Evolutionary conservation across 2,888 invertebrate species (phyloP), one percentile per base, ranked within the genome.

Genomic region (Endotricha flammealis): DNA sequence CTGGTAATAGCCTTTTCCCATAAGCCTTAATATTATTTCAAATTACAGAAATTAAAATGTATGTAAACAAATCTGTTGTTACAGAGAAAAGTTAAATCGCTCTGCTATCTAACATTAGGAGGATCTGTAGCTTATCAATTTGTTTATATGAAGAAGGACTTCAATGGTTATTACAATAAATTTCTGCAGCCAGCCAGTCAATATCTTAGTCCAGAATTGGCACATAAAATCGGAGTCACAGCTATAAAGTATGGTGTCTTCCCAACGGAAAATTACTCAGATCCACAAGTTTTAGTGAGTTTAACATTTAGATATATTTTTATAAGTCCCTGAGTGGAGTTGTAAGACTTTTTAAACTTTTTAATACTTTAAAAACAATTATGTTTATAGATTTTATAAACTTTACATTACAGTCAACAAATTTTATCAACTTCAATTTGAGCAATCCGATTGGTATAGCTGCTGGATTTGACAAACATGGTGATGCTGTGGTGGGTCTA

Each of bases 401-500:
- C 17, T 42, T 46, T 53, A 25, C 13, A 39, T 33, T 67, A 25
- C 72, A 95, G 94, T 88, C 89, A 65, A 92, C 92, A 0, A 88
- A 82, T 35, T 83, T 97, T 29, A 92, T 95, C 69, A 90, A 91
- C 12, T 86, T 90, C 43, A 72, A 91, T 8, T 90, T 99, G 42
- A 85, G 88, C 36, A 98, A 97, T 83, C 99, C 99, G 0, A 78
- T 99, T 53, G 99, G 99, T n/a, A 91, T 99, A 61, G 99, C 99
- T 13, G 99, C 99, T 38, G 99, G 99, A 4, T 99, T 99, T 82
- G 99, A 99, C 75, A 99, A 99, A 76, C 92, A 99, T 78, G 98
- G 93, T 4, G 97, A 98, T 85, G 97, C 95, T 12, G 88, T 98
- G 1, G 75, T 91, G 55, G 95, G 96, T 0, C 78, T 99, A 23